Base-by-base conservation (phyloP, 2,888 invertebrate genomes). In the Orchesella flavescens region DNA sequence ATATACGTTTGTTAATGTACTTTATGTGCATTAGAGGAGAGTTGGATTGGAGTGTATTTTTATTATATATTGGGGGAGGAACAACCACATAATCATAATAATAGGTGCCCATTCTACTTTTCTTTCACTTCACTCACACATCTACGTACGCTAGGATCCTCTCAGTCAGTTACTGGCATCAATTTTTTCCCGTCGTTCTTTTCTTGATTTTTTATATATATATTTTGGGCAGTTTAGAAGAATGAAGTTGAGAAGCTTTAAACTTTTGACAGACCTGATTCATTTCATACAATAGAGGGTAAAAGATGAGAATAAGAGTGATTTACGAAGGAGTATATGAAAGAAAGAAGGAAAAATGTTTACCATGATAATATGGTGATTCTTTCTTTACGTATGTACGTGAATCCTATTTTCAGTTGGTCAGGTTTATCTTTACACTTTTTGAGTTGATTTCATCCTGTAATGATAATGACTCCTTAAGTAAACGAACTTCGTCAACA, bases 1-100 rank as follows among this genome's bases (percentile, higher is more conserved):
- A 80, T 80, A 21, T 53, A n/a, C 13, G 34, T 19, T n/a, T 72
- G 23, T 55, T 68, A 61, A 17, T 77, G 75, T 82, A 75, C 81
- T 53, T 69, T 69, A 75, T 82, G 81, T 81, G 59, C 23, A 72
- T 55, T 72, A 44, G 17, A 43, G 13, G n/a, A 72, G 63, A 71
- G 57, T 44, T 63, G 65, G 43, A 44, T 57, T 66, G 65, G 15
- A 17, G 69, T 63, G 46, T 71, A 46, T 59, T 83, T 77, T 53
- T 71, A 71, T 76, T 76, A 72, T 77, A 76, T 76, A 72, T 77
- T 75, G 76, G 76, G 83, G 83, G 83, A 83, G 83, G 83, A 83
- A 76, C 82, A 75, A 75, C 83, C 83, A 83, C 76, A 83, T 83
- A 76, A 83, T 76, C 76, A 83, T 83, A 83, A 83, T 83, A 83